phyloP scores from a whole-genome alignment of 2,113 vertebrate species.

The Drymodes brunneopygia region DNA sequence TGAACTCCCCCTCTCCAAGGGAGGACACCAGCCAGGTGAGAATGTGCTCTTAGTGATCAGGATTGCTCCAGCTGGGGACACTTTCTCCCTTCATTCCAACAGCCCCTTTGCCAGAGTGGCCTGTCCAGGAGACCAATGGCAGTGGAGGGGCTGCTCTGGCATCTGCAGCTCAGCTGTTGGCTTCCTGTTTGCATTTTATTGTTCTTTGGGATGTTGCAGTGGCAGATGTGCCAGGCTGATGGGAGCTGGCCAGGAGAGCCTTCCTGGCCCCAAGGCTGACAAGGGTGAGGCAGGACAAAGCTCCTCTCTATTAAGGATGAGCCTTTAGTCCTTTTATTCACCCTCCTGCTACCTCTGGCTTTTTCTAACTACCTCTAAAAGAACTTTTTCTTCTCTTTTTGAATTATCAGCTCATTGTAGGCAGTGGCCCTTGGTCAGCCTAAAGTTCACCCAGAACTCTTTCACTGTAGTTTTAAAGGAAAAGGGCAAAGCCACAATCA shows the following conservation, averaged over 20 bases:
- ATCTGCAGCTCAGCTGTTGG: neutral
- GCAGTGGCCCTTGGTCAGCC: neutral
- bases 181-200: neutral
- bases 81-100: rapidly evolving
- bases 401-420: neutral
- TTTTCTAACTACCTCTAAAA: neutral
- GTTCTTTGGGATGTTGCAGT: neutral
- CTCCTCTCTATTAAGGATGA: neutral
- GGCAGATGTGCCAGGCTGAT: neutral
- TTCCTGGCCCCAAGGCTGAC: neutral
- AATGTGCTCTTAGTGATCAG: rapidly evolving
- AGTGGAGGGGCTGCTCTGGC: neutral
- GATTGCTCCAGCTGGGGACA: neutral
- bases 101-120: neutral
- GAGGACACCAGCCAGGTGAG: rapidly evolving
- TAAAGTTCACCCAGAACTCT: neutral
- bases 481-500: neutral
- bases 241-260: neutral
- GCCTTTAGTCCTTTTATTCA: neutral
- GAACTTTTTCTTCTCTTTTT: neutral
- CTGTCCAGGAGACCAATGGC: neutral
- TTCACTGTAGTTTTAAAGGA: neutral
- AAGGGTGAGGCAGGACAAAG: neutral
- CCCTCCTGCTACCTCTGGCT: neutral
- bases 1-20: neutral